These are phyloP conservation scores for Tretioscincus oriximinensis DNA, from an alignment of 2,113 vertebrate genomes.

Conservation along the genomic window DNA sequence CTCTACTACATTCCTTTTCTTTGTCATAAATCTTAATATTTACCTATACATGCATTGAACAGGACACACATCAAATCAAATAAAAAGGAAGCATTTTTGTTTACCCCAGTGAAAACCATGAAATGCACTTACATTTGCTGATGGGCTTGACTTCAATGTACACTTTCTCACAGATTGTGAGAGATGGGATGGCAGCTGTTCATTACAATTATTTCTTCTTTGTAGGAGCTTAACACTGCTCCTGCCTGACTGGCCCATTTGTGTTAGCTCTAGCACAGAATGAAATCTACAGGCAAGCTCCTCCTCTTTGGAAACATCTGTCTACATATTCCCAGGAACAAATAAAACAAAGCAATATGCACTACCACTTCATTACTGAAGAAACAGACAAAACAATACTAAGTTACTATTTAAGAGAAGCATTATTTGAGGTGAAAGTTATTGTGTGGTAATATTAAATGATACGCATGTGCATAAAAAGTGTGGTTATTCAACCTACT, in stretches of 20 bases:
- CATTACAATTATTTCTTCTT: constrained; percentile 45
- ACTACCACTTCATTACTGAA: constrained; percentile 25
- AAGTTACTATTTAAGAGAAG: not conserved
- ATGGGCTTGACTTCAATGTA: constrained; percentile 42
- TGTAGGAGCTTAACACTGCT: constrained; percentile 60
- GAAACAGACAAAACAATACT: constrained; percentile 7
- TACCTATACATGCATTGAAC: not conserved
- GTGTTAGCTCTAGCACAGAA: constrained; percentile 51
- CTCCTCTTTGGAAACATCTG: constrained; percentile 71
- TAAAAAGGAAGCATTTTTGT: not conserved
- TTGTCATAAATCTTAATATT: not conserved
- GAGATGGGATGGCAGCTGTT: constrained; percentile 54
- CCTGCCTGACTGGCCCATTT: constrained; percentile 56
- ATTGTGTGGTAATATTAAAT: not conserved
- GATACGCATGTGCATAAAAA: too few species aligned
- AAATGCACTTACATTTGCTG: constrained; percentile 57
- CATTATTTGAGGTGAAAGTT: not conserved
- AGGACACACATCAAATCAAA: not conserved
- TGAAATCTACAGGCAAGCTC: constrained; percentile 42
- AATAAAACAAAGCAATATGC: constrained; percentile 55
- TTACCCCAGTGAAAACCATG: constrained; percentile 7
- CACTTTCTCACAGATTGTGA: constrained; percentile 28
- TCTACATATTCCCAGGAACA: constrained; percentile 62
- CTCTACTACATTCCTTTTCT: not conserved
- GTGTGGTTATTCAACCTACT: not conserved